Percentiles rank a stretch among this genome's conserved stretches.
These are phyloP conservation scores for Sarcophaga peregrina DNA, from an alignment of 1,140 invertebrate species.

Conservation along the genomic window DNA sequence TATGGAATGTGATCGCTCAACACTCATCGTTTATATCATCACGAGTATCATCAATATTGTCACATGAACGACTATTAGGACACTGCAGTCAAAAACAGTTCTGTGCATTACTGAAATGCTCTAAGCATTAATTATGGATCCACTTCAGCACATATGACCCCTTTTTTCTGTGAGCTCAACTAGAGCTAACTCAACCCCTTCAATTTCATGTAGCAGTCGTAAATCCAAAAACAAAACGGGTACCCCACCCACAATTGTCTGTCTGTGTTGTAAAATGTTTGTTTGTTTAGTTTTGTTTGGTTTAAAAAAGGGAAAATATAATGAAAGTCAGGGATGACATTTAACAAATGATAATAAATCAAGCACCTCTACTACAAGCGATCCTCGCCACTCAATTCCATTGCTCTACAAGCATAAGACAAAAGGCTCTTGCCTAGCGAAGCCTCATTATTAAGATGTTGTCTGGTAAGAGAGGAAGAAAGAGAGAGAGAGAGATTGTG, in stretches of 20 bases:
- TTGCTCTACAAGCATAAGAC: background rate
- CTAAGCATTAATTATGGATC: conserved; percentile 39
- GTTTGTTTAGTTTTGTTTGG: background rate
- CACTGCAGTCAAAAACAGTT: background rate
- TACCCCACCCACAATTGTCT: conserved; percentile 31
- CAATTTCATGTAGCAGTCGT: conserved; percentile 29
- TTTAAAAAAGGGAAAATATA: background rate
- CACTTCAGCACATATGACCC: conserved; percentile 34
- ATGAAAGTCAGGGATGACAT: conserved; percentile 24
- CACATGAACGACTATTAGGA: background rate
- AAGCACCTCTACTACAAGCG: conserved; percentile 26
- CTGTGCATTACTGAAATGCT: background rate
- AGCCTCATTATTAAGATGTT: background rate
- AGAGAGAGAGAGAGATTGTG: background rate
- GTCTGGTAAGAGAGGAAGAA: background rate
- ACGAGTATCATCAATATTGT: no score
- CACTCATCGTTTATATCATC: background rate
- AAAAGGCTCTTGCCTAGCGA: no score
- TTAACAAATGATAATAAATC: conserved; percentile 37
- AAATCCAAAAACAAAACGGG: conserved; percentile 28
- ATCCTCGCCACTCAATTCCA: background rate
- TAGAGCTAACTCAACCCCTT: conserved; percentile 31
- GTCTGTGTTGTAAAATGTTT: background rate
- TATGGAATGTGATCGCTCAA: conserved; percentile 9
- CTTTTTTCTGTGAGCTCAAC: background rate